Conservation (phyloP, 2,888 invertebrate species). For the Ornithoptera alexandrae region DNA sequence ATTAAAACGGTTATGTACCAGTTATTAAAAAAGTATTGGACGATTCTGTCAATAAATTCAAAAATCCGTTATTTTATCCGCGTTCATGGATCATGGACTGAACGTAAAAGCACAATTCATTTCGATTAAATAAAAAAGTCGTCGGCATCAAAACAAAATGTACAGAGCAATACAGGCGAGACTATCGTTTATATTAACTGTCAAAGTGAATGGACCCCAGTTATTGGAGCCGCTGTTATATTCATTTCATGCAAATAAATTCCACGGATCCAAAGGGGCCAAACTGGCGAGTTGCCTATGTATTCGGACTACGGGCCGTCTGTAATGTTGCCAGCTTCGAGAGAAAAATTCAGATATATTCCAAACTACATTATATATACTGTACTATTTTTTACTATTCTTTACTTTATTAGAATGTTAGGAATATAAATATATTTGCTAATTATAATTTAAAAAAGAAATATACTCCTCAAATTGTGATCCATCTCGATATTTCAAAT, state of each 20-base stretch:
- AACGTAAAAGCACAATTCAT: constrained; percentile 20
- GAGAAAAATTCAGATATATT: neutral
- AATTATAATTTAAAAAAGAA: too few species aligned
- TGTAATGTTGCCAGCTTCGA: constrained; percentile 7
- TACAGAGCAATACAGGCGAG: neutral
- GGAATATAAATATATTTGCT: too few species aligned
- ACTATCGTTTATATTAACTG: constrained; percentile 26
- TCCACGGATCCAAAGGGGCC: constrained; percentile 19
- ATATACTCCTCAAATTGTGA: too few species aligned
- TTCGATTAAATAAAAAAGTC: constrained; percentile 17
- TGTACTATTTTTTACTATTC: too few species aligned
- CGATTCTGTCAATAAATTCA: too few species aligned
- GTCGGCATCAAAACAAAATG: constrained; percentile 11
- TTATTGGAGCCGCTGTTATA: constrained; percentile 22
- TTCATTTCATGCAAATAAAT: constrained; percentile 31
- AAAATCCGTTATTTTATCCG: too few species aligned
- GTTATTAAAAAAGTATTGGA: too few species aligned
- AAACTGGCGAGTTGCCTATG: constrained; percentile 9
- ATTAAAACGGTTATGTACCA: too few species aligned
- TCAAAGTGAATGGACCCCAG: constrained; percentile 21
- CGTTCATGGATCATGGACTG: neutral
- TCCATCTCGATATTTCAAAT: too few species aligned
- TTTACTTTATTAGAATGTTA: too few species aligned
- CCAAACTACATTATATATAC: too few species aligned
- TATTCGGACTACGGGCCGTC: constrained; percentile 1